Conservation (phyloP, 30 jellyfish, hydroid and myxozoan genomes). For the Hydra vulgaris region DNA sequence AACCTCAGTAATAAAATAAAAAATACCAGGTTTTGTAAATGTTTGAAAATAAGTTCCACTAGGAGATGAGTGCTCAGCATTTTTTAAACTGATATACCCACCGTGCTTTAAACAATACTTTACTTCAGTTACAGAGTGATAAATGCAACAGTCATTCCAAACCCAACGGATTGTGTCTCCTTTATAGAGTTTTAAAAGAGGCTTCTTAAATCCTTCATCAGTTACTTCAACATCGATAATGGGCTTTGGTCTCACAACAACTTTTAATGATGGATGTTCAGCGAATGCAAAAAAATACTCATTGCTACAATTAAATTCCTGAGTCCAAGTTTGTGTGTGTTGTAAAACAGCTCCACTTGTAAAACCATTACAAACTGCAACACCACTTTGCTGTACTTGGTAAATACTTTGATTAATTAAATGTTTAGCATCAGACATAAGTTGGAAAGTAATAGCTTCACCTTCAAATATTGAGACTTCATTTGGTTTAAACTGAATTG, state of each 20-base stretch:
- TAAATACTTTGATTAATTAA: constrained; percentile 7
- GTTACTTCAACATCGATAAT: constrained; percentile 17
- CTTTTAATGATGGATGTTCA: constrained; percentile 10
- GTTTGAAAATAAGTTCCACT: constrained; percentile 29
- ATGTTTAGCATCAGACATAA: constrained; percentile 26
- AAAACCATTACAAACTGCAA: constrained; percentile 15
- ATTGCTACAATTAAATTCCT: constrained; percentile 25
- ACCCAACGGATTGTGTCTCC: constrained; percentile 35
- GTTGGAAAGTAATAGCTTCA: constrained; percentile 29
- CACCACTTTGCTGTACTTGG: not conserved
- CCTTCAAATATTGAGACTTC: constrained; percentile 20
- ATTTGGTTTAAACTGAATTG: constrained; percentile 14
- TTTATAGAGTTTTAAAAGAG: constrained; percentile 15
- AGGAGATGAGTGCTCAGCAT: constrained; percentile 11
- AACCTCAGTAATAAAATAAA: constrained; percentile 18
- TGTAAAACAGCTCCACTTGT: constrained; percentile 18
- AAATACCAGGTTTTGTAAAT: constrained; percentile 26
- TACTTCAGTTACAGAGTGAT: constrained; percentile 9
- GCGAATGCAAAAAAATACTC: constrained; percentile 30
- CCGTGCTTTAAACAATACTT: constrained; percentile 23
- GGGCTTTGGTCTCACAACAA: constrained; percentile 29
- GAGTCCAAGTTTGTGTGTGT: constrained; percentile 36
- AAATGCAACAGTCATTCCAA: constrained; percentile 16
- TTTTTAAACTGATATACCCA: constrained; percentile 10
- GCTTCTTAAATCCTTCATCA: constrained; percentile 22